Evolutionary conservation across 1,140 invertebrate genomes (phyloP), one percentile per base, ranked within the genome.

Genomic region (Batillaria attramentaria): DNA sequence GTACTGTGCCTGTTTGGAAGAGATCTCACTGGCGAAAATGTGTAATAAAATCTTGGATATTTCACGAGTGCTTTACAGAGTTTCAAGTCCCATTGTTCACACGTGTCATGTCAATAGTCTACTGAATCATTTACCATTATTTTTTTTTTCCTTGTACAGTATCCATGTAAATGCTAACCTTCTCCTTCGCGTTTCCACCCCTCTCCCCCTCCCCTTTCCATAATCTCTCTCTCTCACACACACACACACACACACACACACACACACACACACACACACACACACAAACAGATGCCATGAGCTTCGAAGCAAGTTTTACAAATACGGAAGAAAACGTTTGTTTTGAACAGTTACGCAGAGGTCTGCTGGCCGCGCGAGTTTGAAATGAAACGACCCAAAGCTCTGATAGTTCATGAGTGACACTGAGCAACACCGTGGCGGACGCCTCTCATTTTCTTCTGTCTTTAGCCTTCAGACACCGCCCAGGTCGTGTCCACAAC

Each of bases 231-330:
- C 18, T 50, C 74, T 3, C 31, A 69, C 10, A 41, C 37, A 70
- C 39, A 46, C 8, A 28, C 68, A 70, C 37, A 70, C 39, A 41
- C 24, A 39, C 41, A 70, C 16, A 70, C 68, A 70, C 4, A 69
- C 57, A 10, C 20, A 10, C 28, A 39, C 13, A 41, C 68, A 41
- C 37, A 42, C 37, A 70, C 37, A 42, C 68, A 70, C n/a, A 31
- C 43, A 62, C 31, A 77, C 62, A 77, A 66, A 77, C 62, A 31
- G 62, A 41, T 42, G 65, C n/a, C n/a, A n/a, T n/a, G n/a, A n/a
- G n/a, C n/a, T n/a, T n/a, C n/a, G n/a, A n/a, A n/a, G n/a, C n/a
- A n/a, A n/a, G n/a, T n/a, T n/a, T n/a, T n/a, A n/a, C n/a, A n/a
- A n/a, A n/a, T n/a, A n/a, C n/a, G n/a, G n/a, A n/a, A n/a, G n/a